Conservation (phyloP, 1,140 invertebrate genomes). For the Monomorium pharaonis region DNA sequence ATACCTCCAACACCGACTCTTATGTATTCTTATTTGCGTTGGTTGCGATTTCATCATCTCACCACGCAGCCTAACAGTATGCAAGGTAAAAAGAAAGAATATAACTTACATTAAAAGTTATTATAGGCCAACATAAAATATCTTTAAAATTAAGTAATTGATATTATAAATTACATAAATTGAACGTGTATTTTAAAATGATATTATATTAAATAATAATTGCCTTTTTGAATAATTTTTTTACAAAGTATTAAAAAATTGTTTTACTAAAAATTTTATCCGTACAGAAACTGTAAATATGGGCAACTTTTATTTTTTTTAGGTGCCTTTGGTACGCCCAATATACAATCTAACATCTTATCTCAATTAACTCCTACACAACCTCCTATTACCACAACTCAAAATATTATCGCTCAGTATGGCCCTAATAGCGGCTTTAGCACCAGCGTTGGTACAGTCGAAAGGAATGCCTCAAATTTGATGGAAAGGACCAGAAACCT, state of each 20-base stretch:
- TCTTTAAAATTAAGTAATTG: background rate
- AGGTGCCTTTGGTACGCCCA: conserved; percentile 82
- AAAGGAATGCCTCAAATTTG: conserved; percentile 85
- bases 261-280: background rate
- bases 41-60: conserved; percentile 84
- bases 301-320: background rate
- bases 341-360: conserved; percentile 83
- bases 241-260: background rate
- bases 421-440: conserved; percentile 82
- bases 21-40: conserved; percentile 87
- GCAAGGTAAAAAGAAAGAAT: conserved; percentile 72
- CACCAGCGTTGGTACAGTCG: conserved; percentile 83
- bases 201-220: background rate
- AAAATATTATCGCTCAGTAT: conserved; percentile 84
- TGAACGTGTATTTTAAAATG: background rate
- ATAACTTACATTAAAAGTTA: background rate
- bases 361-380: conserved; percentile 80
- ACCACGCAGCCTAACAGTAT: conserved; percentile 76
- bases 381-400: conserved; percentile 79
- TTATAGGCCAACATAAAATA: background rate
- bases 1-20: conserved; percentile 86
- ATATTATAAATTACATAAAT: background rate
- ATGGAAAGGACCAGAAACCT: conserved; percentile 88
- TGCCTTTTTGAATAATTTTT: background rate
- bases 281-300: background rate